Evolutionary conservation across 2,888 invertebrate genomes (phyloP), one percentile per base, ranked within the genome.

Genomic region (Ormyrus pomaceus): DNA sequence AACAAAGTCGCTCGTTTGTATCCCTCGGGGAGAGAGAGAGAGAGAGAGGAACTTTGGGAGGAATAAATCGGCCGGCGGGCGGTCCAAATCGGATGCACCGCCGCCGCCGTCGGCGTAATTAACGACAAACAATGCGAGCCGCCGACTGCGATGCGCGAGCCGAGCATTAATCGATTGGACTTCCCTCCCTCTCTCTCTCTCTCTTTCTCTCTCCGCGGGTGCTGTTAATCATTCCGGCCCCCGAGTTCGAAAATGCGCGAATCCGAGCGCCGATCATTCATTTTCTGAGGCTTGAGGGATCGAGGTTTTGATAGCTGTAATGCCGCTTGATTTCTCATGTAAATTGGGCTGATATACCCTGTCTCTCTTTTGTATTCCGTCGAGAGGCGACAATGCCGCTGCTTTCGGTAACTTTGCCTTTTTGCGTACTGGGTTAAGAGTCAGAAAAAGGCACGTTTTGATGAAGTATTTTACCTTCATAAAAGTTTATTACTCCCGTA

Each of bases 71-170:
- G 78, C 77, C 85, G 83, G 83, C 86, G 85, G 85, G 85, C 84
- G 87, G 85, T 86, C 86, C 83, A 34, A 34, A 34, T 34, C 34
- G 34, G 34, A 34, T 34, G 34, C 34, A 34, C 34, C 34, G 34
- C 34, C 76, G 87, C 87, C 84, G 86, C 34, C 85, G 86, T 86
- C 86, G 85, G 13, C 84, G 85, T 87, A 89, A 89, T 89, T 89
- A 89, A 88, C 87, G 85, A 87, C 86, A 88, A 87, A 88, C 88
- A 89, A 89, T 89, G 86, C 85, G 34, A 34, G 34, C 84, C 84
- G 82, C 82, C 84, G 84, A 83, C 82, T 83, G 85, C 84, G 84
- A 84, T 86, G 87, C 87, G 86, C 86, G 87, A 89, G 88, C 88
- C 87, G 86, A 83, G 80, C 50, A 9, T n/a, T n/a, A 6, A 56